A percentile compares a stretch with the other conserved stretches of the same genome.
Conservation (phyloP, 2,113 vertebrate genomes). For the Nothoprocta pentlandii region DNA sequence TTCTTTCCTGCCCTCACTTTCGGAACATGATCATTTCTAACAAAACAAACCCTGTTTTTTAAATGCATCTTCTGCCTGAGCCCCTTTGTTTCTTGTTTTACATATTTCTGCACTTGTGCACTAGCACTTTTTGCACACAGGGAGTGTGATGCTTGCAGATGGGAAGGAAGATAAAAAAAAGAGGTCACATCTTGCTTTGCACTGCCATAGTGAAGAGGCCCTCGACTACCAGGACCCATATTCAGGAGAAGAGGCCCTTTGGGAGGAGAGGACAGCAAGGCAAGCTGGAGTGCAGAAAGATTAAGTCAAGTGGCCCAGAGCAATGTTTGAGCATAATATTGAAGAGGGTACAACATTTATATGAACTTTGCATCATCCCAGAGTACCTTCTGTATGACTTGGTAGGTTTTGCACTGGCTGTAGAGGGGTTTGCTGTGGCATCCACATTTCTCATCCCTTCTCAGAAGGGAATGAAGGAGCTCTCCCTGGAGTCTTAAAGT, state of each 20-base stretch:
- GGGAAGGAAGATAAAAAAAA: not conserved
- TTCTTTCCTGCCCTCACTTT: not conserved
- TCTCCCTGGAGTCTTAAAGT: not conserved
- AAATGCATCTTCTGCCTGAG: not conserved
- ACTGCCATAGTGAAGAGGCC: rapidly evolving
- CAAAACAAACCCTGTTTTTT: not conserved
- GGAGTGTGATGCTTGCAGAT: not conserved
- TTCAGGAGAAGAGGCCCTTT: not conserved
- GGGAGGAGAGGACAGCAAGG: not conserved
- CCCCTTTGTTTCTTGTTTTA: not conserved
- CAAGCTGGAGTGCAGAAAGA: not conserved
- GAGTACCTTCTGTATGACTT: not conserved
- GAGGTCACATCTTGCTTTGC: not conserved
- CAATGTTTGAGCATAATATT: not conserved
- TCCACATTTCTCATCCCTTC: not conserved
- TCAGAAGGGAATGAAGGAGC: not conserved
- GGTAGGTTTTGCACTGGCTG: not conserved
- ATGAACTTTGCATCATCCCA: not conserved
- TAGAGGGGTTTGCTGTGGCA: not conserved
- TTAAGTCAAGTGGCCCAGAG: not conserved
- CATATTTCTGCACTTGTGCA: not conserved
- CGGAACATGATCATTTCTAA: rapidly evolving
- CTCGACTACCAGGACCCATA: not conserved
- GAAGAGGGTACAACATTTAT: not conserved
- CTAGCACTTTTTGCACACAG: not conserved